Evolutionary conservation across 2,113 vertebrate species (phyloP).

Genomic region (Corynorhinus townsendii): DNA sequence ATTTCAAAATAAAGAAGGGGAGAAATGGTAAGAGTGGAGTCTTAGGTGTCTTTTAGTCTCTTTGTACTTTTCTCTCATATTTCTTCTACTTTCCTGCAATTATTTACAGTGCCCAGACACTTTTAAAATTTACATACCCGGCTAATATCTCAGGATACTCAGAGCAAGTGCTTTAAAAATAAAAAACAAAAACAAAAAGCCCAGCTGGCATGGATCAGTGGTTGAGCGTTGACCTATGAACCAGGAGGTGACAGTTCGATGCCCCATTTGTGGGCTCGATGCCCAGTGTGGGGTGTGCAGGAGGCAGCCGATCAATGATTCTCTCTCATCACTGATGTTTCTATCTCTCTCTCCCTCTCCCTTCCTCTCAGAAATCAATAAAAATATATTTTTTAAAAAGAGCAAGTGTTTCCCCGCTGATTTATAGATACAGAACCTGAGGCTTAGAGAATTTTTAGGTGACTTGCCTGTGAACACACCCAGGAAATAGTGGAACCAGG

Average conservation of each 20-base stretch:
- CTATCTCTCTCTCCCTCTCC: too few species aligned
- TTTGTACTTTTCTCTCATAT: slow-evolving; percentile 9
- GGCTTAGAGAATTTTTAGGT: neutral
- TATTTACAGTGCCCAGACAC: neutral
- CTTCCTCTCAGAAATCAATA: too few species aligned
- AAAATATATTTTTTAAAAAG: neutral
- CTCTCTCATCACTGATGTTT: too few species aligned
- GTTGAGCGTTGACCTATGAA: too few species aligned
- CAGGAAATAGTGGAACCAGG: neutral
- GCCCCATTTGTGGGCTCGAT: too few species aligned
- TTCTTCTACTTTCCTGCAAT: neutral
- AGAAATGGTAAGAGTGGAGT: neutral
- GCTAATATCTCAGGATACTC: neutral
- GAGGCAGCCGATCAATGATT: too few species aligned
- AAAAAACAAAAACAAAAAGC: too few species aligned
- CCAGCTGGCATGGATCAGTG: too few species aligned
- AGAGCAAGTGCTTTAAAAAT: neutral
- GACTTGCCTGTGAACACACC: neutral
- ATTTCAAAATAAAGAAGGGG: neutral
- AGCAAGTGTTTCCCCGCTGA: neutral
- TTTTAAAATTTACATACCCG: neutral
- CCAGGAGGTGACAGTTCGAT: too few species aligned
- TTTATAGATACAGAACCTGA: neutral
- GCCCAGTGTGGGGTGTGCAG: too few species aligned
- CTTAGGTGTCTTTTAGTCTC: neutral